phyloP scores from a whole-genome alignment of 2,113 vertebrate genomes.

The Pseudonaja textilis region DNA sequence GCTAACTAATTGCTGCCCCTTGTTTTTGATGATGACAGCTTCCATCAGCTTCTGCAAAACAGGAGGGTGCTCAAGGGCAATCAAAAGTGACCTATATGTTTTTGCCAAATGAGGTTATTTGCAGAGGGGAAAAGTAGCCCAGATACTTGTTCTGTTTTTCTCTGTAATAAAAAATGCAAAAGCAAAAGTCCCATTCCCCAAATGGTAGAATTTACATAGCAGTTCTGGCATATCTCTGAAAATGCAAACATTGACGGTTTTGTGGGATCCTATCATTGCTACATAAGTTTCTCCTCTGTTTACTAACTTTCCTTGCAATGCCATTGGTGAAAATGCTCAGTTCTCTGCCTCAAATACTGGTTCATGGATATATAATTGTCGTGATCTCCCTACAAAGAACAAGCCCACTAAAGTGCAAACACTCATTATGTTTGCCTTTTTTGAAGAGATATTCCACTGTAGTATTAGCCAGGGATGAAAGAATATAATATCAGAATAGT shows the following conservation, averaged over 20 bases:
- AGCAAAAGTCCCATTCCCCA: background rate
- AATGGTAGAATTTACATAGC: background rate
- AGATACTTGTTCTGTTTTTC: background rate
- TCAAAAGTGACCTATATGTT: background rate
- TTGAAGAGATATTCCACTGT: background rate
- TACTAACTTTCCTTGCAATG: background rate
- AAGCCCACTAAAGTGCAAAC: conserved; percentile 18
- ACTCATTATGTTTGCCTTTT: conserved; percentile 10
- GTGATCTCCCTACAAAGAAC: conserved; percentile 5
- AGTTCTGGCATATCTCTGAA: conserved; percentile 1
- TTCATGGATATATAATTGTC: background rate
- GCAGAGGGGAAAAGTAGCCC: background rate
- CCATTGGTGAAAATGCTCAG: background rate
- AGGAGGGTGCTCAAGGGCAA: background rate
- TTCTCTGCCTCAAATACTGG: background rate
- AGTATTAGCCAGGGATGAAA: background rate
- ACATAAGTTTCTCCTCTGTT: conserved; percentile 1
- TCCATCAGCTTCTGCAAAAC: background rate
- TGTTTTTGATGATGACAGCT: background rate
- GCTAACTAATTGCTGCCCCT: background rate
- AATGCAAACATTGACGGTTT: background rate
- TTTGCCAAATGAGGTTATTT: background rate
- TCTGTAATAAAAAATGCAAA: background rate
- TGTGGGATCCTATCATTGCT: background rate
- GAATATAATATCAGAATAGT: background rate